Evolutionary conservation across 2,113 vertebrate species (phyloP), one percentile per base, ranked within the genome.

Genomic region (Myiopsitta monachus): DNA sequence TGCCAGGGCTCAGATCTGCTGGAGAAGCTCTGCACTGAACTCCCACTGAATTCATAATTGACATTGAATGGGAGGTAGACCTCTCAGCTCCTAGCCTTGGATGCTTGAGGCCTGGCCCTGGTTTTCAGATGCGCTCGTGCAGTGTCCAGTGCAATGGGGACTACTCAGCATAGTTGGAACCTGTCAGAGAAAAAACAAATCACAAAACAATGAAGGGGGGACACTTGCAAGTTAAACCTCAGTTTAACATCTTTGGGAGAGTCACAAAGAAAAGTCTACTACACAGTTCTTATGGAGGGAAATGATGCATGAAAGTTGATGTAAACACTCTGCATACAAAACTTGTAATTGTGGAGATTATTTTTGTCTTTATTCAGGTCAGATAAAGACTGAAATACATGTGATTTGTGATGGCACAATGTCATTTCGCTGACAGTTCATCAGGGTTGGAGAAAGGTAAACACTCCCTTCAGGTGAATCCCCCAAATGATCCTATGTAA

Each of bases 181-280:
- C 36, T 57, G 38, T 59, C 41, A 78, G 81, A 46, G 59, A 54
- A 55, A 81, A 89, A 84, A 24, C 14, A 44, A 18, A 26, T 83
- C 41, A 39, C 4, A 57, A 43, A 82, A 36, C 6, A 31, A 3
- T 0, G 0, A 3, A 28, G 14, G 2, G 4, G 54, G 24, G 22
- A 47, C 11, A n/a, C n/a, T 72, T 57, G 49, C 18, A 82, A 54
- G 38, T 38, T 81, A 78, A 88, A 81, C 28, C 18, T 63, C 17
- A 46, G 3, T 68, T 89, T 83, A 91, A 30, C 19, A 16, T 70
- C 10, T 52, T 83, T 63, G 33, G 38, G 75, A 54, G 39, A 33
- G 10, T 52, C 47, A 6, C 36, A 88, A 67, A 19, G 17, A n/a
- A 59, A 73, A 41, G 22, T 62, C n/a, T 62, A 52, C 31, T 36